Evolutionary conservation across 2,113 vertebrate species (phyloP).

Genomic region (Pelvicachromis taeniatus): DNA sequence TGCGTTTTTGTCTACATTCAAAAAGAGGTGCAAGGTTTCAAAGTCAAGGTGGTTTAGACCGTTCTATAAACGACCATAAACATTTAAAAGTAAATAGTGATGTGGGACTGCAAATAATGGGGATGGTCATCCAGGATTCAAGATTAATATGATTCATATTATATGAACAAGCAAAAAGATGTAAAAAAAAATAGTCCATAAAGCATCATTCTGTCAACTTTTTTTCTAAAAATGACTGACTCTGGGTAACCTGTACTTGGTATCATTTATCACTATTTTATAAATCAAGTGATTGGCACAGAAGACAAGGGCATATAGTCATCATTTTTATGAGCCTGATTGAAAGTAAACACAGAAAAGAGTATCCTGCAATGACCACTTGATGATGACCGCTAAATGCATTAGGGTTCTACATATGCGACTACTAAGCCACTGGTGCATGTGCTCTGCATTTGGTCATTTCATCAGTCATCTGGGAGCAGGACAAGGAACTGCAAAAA

Average conservation of each 20-base stretch:
- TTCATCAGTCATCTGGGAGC: neutral
- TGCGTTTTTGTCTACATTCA: rapidly evolving
- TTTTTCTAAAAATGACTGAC: neutral
- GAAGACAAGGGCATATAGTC: neutral
- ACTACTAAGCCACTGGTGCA: neutral
- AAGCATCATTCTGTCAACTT: neutral
- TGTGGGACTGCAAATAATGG: too few relatives aligned
- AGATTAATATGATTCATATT: too few relatives aligned
- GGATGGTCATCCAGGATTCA: too few relatives aligned
- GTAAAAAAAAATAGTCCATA: neutral
- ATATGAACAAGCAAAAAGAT: too few relatives aligned
- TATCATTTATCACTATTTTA: neutral
- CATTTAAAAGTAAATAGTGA: neutral
- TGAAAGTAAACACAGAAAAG: neutral
- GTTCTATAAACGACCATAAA: neutral
- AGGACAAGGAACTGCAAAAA: neutral
- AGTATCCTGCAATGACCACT: neutral
- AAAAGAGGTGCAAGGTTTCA: neutral
- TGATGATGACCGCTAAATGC: neutral
- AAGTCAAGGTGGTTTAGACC: neutral
- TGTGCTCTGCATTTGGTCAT: neutral
- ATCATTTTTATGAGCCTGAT: neutral
- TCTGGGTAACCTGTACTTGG: neutral
- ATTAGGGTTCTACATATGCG: neutral
- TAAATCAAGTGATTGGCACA: neutral